Base-by-base conservation (phyloP, 2,797 vertebrate genomes). In the Thunnus albacares region DNA sequence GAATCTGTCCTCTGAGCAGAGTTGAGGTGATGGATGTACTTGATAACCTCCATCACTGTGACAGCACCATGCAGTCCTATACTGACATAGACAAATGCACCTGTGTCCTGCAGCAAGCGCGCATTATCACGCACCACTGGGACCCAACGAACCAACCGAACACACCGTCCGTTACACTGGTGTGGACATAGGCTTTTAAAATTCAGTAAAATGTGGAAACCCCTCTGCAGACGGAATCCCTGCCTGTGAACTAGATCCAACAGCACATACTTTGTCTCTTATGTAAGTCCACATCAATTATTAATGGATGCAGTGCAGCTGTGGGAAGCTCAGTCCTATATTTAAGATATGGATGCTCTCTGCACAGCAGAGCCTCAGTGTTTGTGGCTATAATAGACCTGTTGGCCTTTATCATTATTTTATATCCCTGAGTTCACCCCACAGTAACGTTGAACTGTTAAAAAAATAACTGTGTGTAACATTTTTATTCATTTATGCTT, bases 241-340 rank as follows among this genome's bases (percentile, higher is more conserved):
- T 65, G 78, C 81, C 69, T 15, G 74, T 79, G 82, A 85, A 81
- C 63, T 59, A 69, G 66, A 79, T 79, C 65, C 83, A 72, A 70
- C 71, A 62, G 82, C 1, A 0, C 69, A 49, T 80, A 58, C 63
- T 79, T 83, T 62, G 67, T 79, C 56, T 83, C 84, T 93, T 91
- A 90, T 74, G 87, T 84, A 88, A 92, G 88, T 80, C 22, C 30
- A 67, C 85, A 90, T 92, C 68, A 67, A 92, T 85, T 83, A 91
- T 91, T 87, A 84, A 93, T 70, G 81, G 80, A 55, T 43, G 75
- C 72, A 66, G 75, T 80, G 80, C 80, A 81, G 75, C 87, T 79
- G 76, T 20, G 65, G 62, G 74, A 78, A 51, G 51, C 80, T 60
- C 66, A 5, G 81, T 30, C 78, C 81, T 87, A 79, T 81, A 87